These are phyloP conservation scores for Lithophane leautieri DNA, from an alignment of 2,888 invertebrate genomes.

Conservation along the genomic window DNA sequence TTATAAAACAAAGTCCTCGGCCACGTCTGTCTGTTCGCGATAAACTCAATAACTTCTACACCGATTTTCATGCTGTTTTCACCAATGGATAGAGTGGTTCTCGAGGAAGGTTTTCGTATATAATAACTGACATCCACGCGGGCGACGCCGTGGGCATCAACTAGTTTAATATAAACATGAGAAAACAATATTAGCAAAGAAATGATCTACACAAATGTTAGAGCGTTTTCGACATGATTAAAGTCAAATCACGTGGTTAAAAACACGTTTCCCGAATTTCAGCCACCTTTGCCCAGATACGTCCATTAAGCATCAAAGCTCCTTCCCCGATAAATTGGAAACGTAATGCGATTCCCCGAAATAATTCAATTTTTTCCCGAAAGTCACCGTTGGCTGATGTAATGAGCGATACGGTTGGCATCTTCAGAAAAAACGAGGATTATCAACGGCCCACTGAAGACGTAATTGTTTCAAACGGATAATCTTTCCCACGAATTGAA, in stretches of 20 bases:
- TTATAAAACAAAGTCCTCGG: too few relatives aligned
- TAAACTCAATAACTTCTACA: too few relatives aligned
- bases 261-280: constrained; percentile 7
- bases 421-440: constrained; percentile 58
- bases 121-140: too few relatives aligned
- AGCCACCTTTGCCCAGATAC: constrained; percentile 32
- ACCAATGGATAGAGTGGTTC: too few relatives aligned
- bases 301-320: constrained; percentile 52
- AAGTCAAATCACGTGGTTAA: constrained; percentile 5
- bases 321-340: constrained; percentile 64
- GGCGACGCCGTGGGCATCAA: too few relatives aligned
- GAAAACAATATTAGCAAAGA: too few relatives aligned
- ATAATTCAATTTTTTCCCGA: constrained; percentile 66
- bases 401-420: constrained; percentile 60
- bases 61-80: too few relatives aligned
- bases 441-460: constrained; percentile 61
- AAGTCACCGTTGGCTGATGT: constrained; percentile 61
- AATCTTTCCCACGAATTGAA: constrained; percentile 63
- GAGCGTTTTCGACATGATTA: not conserved
- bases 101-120: too few relatives aligned
- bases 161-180: too few relatives aligned
- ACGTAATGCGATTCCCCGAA: constrained; percentile 67
- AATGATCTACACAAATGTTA: too few relatives aligned
- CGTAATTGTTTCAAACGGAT: constrained; percentile 69
- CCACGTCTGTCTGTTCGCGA: too few relatives aligned